These are phyloP conservation scores for Zeugodacus cucurbitae DNA, from an alignment of 1,140 invertebrate species.

Conservation along the genomic window DNA sequence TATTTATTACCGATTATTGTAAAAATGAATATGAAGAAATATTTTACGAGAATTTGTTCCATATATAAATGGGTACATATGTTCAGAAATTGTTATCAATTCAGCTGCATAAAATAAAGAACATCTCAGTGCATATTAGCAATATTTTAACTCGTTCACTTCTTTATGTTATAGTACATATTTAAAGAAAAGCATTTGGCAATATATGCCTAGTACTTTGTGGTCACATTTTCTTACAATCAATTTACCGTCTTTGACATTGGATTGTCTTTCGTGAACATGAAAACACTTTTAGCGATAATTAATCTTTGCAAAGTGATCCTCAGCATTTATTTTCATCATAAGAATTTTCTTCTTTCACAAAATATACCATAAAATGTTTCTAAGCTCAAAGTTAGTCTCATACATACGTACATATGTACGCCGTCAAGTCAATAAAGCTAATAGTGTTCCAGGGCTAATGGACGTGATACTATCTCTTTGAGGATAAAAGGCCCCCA, in stretches of 20 bases:
- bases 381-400: too few species aligned
- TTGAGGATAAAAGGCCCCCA: too few species aligned
- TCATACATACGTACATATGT: too few species aligned
- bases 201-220: background rate
- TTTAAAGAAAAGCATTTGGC: background rate
- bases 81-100: background rate
- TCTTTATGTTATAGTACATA: background rate
- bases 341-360: background rate
- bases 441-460: too few species aligned
- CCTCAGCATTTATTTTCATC: constrained; percentile 40
- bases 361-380: background rate
- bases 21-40: background rate
- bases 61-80: background rate
- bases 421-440: too few species aligned
- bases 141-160: background rate
- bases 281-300: constrained; percentile 64
- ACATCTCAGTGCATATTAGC: background rate
- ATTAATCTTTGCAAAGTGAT: constrained; percentile 65
- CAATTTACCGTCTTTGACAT: constrained; percentile 60
- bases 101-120: background rate
- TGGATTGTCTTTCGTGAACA: constrained; percentile 63
- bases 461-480: too few species aligned
- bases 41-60: too few species aligned
- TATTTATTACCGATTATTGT: background rate
- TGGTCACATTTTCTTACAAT: constrained; percentile 49